Conservation (phyloP, 2,113 vertebrate species). For the Tetrax tetrax region DNA sequence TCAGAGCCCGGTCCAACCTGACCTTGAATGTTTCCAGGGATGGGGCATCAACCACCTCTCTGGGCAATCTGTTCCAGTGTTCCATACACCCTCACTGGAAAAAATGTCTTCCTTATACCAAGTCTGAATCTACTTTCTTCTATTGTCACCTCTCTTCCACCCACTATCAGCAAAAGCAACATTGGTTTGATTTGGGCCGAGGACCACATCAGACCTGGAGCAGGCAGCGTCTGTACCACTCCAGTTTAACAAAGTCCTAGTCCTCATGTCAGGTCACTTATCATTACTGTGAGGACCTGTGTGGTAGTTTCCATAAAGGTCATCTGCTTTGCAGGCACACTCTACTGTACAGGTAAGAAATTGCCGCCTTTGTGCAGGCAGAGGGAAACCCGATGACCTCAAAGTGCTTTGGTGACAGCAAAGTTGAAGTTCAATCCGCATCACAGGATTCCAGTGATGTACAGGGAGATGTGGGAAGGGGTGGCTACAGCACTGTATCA, state of each 20-base stretch:
- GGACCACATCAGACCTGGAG: neutral
- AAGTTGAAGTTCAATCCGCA: neutral
- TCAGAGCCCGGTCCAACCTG: no score
- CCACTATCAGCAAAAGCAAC: neutral
- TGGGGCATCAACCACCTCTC: no score
- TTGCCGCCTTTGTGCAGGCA: neutral
- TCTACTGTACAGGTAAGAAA: neutral
- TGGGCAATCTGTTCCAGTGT: no score
- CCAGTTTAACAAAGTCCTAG: neutral
- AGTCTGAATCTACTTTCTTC: no score
- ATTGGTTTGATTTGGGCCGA: neutral
- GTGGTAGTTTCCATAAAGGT: neutral
- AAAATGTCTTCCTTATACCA: no score
- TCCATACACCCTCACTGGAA: no score
- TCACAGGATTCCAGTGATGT: neutral
- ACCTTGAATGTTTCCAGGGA: no score
- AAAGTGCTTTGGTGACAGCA: neutral
- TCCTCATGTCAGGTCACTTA: neutral
- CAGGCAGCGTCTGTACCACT: neutral
- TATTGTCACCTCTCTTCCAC: neutral
- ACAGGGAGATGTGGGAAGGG: neutral
- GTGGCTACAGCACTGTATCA: neutral
- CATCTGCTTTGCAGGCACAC: neutral
- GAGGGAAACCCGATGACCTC: neutral
- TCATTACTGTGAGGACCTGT: neutral